Base-by-base conservation (phyloP, 2,797 vertebrate genomes). In the Perodicticus potto region DNA sequence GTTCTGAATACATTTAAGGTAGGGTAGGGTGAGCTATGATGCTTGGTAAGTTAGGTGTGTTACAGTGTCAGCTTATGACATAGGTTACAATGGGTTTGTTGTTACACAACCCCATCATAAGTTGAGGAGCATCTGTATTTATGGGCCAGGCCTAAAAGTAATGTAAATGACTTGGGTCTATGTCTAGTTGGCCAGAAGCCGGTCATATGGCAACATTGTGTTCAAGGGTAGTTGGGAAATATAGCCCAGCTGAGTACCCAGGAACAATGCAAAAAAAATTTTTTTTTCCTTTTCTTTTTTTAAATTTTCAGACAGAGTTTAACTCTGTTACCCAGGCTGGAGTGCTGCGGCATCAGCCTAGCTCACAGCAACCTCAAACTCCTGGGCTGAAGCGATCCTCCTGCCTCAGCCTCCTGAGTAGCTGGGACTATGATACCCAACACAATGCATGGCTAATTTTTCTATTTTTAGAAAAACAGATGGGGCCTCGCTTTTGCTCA, bases 231-330 rank as follows among this genome's bases (percentile, higher is more conserved):
- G 14, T 59, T 86, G 70, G 37, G 29, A 83, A 72, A 76, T 72
- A 14, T 91, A 83, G 67, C 89, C 29, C 34, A 61, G 5, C n/a
- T 74, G 40, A 89, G 67, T 76, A 10, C 27, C 84, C 59, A 87
- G 55, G 45, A 96, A 78, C 53, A 95, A 95, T 89, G 10, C 14
- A 91, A 74, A 86, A 67, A 16, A 14, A 49, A 53, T 45, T 45
- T 45, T 45, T 45, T 45, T 45, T 53, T 53, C 49, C 14, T 16
- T 53, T 53, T 53, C 14, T 49, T 53, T 53, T 53, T 53, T 53
- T 53, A 4, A 53, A 53, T 53, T 53, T 53, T 53, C 14, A 53
- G 49, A 53, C 14, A 53, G 49, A 49, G 13, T 53, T 14, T 53
- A 14, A 14, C 49, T 53, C 49, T 53, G 49, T 53, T 53, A 14